phyloP scores from a whole-genome alignment of 2,113 vertebrate species.

The Nanorana parkeri region DNA sequence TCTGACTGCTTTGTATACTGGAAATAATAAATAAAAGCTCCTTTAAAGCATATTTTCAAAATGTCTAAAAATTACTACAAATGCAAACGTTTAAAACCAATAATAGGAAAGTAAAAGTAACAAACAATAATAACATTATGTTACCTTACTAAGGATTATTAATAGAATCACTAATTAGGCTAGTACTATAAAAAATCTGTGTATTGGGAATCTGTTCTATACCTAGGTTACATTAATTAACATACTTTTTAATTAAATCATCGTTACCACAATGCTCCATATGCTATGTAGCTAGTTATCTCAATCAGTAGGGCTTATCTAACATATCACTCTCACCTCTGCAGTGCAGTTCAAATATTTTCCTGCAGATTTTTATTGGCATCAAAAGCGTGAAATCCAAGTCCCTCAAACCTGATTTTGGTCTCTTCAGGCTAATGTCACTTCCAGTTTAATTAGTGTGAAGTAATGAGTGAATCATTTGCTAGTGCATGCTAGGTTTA shows the following conservation, averaged over 20 bases:
- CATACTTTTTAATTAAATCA: background rate
- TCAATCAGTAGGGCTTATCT: constrained; percentile 7
- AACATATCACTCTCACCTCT: constrained; percentile 28
- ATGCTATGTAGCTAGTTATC: background rate
- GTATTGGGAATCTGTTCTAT: background rate
- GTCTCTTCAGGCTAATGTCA: constrained; percentile 45
- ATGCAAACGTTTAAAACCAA: too few species aligned
- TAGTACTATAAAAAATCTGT: background rate
- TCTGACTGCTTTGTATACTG: too few species aligned
- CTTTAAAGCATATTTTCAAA: too few species aligned
- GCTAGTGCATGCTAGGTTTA: constrained; percentile 26
- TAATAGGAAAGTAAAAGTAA: too few species aligned
- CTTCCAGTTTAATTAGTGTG: constrained; percentile 23
- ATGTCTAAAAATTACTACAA: too few species aligned
- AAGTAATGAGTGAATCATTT: constrained; percentile 14
- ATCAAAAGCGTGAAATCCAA: constrained; percentile 23
- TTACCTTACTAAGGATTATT: background rate
- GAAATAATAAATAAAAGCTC: too few species aligned
- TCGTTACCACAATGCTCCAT: background rate
- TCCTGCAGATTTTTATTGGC: background rate
- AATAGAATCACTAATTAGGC: background rate
- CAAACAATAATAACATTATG: too few species aligned
- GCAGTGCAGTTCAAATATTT: background rate
- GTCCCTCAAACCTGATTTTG: constrained; percentile 25
- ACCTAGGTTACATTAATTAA: background rate